phyloP scores from a whole-genome alignment of 2,797 vertebrate species.

The Anguilla marmorata region DNA sequence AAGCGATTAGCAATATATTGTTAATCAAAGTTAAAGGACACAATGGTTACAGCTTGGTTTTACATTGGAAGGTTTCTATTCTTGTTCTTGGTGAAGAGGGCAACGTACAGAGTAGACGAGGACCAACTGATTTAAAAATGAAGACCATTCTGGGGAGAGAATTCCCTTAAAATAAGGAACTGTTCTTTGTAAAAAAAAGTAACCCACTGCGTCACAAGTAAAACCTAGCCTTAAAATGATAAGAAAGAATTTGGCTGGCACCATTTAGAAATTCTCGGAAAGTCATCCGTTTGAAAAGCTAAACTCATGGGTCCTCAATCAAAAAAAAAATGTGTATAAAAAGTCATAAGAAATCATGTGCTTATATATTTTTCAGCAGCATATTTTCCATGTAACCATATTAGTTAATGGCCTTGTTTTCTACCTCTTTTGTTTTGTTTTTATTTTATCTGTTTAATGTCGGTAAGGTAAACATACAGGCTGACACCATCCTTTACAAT shows the following conservation, averaged over 20 bases:
- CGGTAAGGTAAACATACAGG: slow-evolving; percentile 78
- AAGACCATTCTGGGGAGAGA: slow-evolving; percentile 40
- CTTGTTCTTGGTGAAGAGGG: slow-evolving; percentile 46
- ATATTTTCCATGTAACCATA: slow-evolving; percentile 58
- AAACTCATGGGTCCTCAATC: slow-evolving; percentile 64
- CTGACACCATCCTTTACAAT: slow-evolving; percentile 90
- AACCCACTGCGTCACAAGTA: slow-evolving; percentile 40
- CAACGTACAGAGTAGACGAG: slow-evolving; percentile 42
- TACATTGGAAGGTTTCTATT: slow-evolving; percentile 48
- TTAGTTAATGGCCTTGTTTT: slow-evolving; percentile 72
- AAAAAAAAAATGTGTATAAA: slow-evolving; percentile 73
- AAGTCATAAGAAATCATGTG: slow-evolving; percentile 76
- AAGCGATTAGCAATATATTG: slow-evolving; percentile 61
- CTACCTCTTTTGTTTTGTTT: slow-evolving; percentile 49
- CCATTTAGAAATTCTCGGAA: slow-evolving; percentile 48
- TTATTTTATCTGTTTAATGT: slow-evolving; percentile 66
- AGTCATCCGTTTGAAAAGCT: slow-evolving; percentile 52
- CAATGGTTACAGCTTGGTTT: slow-evolving; percentile 73
- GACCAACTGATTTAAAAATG: slow-evolving; percentile 45
- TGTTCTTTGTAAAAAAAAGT: slow-evolving; percentile 48
- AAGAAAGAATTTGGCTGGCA: slow-evolving; percentile 52
- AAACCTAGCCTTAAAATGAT: slow-evolving; percentile 36
- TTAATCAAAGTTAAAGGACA: slow-evolving; percentile 71
- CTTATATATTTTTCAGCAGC: slow-evolving; percentile 76
- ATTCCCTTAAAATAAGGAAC: slow-evolving; percentile 53